Evolutionary conservation across 2,797 vertebrate species (phyloP).

Genomic region (Knipowitschia caucasica): DNA sequence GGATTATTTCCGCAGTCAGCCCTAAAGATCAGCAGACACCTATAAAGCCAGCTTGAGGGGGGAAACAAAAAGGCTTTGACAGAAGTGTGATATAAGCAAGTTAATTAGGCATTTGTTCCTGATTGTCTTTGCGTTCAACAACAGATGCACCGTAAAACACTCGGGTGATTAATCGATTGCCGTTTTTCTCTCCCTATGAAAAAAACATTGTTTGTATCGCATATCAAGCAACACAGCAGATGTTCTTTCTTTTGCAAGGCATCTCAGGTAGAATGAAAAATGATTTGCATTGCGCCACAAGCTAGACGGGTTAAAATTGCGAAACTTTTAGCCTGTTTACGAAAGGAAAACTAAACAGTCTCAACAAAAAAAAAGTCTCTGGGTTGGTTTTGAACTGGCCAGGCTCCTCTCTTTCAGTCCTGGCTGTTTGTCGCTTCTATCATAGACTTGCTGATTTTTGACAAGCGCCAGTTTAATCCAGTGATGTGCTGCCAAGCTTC

Average conservation of each 20-base stretch:
- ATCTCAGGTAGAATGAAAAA: constrained; percentile 4
- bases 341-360: background rate
- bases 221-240: constrained; percentile 10
- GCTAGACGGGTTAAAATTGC: background rate
- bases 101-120: background rate
- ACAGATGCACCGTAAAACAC: constrained; percentile 17
- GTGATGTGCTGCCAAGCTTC: constrained; percentile 31
- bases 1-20: background rate
- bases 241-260: background rate
- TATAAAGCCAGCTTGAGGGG: background rate
- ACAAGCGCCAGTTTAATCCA: constrained; percentile 22
- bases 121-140: background rate
- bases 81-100: constrained; percentile 4
- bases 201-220: constrained; percentile 8
- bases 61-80: background rate
- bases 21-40: background rate
- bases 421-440: constrained; percentile 16
- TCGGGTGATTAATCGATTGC: constrained; percentile 16
- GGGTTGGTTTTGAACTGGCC: background rate
- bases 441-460: constrained; percentile 26
- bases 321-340: background rate
- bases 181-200: constrained; percentile 10
- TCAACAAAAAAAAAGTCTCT: no score
- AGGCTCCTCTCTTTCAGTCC: constrained; percentile 2
- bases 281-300: background rate